phyloP scores from a whole-genome alignment of 1,140 invertebrate species.

The Watersipora subatra region DNA sequence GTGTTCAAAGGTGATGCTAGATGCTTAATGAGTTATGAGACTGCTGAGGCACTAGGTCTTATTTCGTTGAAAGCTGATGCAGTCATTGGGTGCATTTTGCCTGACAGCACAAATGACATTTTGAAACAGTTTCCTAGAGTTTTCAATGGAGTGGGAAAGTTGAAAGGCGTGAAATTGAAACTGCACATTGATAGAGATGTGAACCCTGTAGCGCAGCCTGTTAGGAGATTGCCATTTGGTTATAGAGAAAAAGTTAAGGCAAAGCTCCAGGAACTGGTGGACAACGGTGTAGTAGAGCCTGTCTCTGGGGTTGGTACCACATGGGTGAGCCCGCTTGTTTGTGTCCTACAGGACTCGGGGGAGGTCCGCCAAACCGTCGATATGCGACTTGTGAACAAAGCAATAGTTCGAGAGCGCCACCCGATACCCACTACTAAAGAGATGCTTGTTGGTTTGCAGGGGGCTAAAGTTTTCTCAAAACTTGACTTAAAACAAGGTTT shows the following conservation, averaged over 20 bases:
- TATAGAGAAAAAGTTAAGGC: not conserved
- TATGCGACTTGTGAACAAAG: not conserved
- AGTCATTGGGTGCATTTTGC: not conserved
- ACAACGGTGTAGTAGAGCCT: not conserved
- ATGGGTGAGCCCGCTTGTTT: not conserved
- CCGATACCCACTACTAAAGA: too few relatives aligned
- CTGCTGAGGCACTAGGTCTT: not conserved
- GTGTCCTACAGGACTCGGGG: not conserved
- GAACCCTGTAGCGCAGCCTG: not conserved
- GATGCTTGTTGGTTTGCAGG: too few relatives aligned
- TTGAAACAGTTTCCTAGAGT: not conserved
- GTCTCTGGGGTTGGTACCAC: not conserved
- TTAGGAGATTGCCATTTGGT: not conserved
- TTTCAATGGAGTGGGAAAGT: not conserved
- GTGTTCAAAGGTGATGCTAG: not conserved
- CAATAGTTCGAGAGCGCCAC: too few relatives aligned
- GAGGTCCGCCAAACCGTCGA: not conserved
- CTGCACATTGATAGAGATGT: not conserved
- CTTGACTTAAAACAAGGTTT: conserved; percentile 19
- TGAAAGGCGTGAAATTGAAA: not conserved
- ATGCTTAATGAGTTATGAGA: not conserved
- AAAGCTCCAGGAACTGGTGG: not conserved
- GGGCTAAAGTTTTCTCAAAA: too few relatives aligned
- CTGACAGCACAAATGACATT: not conserved
- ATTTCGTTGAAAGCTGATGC: not conserved